phyloP scores from a whole-genome alignment of 1,140 invertebrate species.

The Bombus pyrosoma region DNA sequence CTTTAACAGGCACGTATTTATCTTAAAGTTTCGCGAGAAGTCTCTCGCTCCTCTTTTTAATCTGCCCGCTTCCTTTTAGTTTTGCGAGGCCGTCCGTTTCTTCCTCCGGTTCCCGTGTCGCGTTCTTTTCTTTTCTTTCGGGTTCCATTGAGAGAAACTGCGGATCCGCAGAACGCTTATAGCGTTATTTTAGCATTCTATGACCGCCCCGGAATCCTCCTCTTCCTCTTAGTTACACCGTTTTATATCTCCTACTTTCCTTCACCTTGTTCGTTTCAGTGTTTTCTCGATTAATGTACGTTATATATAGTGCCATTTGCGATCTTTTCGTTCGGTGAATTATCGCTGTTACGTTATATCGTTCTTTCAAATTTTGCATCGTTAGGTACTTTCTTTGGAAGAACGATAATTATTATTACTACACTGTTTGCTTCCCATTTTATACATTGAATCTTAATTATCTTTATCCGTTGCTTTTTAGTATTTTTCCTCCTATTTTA shows the following conservation, averaged over 20 bases:
- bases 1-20: conserved; percentile 18
- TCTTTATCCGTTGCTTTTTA: background rate
- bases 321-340: no score
- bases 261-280: no score
- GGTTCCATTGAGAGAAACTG: conserved; percentile 27
- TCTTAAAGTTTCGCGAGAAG: conserved; percentile 37
- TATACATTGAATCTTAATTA: background rate
- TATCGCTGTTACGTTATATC: no score
- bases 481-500: background rate
- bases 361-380: background rate
- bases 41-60: conserved; percentile 21
- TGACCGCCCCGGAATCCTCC: background rate
- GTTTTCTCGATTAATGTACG: no score
- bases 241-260: background rate
- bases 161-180: background rate
- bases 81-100: background rate
- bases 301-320: no score
- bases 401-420: background rate
- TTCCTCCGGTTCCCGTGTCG: background rate
- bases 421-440: background rate
- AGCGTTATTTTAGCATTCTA: background rate
- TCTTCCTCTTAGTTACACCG: no score
- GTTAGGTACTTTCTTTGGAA: background rate
- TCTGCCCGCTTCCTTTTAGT: conserved; percentile 15
- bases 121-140: background rate